phyloP scores from a whole-genome alignment of 2,888 invertebrate species.

The Hofmannophila pseudospretella region DNA sequence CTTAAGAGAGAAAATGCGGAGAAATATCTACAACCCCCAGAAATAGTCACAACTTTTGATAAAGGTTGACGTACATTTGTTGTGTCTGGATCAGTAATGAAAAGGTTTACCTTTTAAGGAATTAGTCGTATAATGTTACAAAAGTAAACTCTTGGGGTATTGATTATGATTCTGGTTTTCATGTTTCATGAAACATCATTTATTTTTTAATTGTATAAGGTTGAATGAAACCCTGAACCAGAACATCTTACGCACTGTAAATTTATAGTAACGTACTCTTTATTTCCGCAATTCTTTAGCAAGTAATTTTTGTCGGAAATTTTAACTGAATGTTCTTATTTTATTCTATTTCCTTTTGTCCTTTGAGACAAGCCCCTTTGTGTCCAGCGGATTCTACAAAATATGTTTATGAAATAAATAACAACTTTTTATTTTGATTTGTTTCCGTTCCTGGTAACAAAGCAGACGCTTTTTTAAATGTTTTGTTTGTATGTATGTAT shows the following conservation, averaged over 20 bases:
- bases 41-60: constrained; percentile 25
- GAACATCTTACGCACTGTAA: no score
- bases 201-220: no score
- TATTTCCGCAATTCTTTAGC: background rate
- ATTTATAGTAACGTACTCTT: no score
- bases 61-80: constrained; percentile 7
- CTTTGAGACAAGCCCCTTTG: constrained; percentile 32
- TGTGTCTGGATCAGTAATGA: background rate
- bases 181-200: no score
- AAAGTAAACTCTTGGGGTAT: no score
- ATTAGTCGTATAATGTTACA: no score
- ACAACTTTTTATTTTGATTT: constrained; percentile 23
- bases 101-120: no score
- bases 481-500: background rate
- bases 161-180: no score
- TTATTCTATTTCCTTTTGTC: constrained; percentile 27
- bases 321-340: constrained; percentile 17
- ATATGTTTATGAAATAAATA: constrained; percentile 33
- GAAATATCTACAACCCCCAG: constrained; percentile 23
- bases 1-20: constrained; percentile 23
- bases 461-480: background rate
- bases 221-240: no score
- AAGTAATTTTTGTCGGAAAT: constrained; percentile 7
- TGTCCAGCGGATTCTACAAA: constrained; percentile 32
- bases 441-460: constrained; percentile 14